A percentile compares a stretch with the other conserved stretches of the same genome.
Conservation (phyloP, 2,113 vertebrate species). For the Malurus cyaneus region DNA sequence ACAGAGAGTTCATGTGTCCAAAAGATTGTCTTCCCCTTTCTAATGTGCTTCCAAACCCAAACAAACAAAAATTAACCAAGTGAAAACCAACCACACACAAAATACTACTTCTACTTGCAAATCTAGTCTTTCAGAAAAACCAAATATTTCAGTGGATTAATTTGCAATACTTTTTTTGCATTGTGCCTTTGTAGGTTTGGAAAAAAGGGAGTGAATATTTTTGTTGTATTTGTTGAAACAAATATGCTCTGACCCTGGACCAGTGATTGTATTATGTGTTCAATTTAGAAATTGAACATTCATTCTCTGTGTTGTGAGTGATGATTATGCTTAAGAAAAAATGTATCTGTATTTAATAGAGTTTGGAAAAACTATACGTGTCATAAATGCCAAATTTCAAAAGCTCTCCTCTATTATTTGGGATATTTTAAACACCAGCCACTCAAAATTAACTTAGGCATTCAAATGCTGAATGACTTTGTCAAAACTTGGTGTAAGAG, state of each 20-base stretch:
- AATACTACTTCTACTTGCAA: background rate
- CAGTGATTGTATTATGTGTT: background rate
- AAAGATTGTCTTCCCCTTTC: background rate
- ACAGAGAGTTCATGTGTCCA: background rate
- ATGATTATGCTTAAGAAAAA: background rate
- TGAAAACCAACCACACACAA: background rate
- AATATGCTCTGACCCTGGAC: background rate
- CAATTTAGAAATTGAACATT: background rate
- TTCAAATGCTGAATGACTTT: background rate
- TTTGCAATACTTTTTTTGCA: background rate
- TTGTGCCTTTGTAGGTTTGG: background rate
- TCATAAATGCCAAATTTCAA: background rate
- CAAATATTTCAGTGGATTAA: background rate
- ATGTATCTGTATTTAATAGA: background rate
- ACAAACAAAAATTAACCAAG: background rate
- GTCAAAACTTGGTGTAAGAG: background rate
- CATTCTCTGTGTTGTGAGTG: background rate
- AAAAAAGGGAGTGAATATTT: background rate
- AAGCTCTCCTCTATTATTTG: background rate
- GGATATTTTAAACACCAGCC: background rate
- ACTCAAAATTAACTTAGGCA: background rate
- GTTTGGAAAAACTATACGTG: background rate
- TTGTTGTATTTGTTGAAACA: background rate
- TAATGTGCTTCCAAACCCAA: background rate
- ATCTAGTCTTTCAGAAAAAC: background rate